Evolutionary conservation across 35 echinoderm and acorn worm species (phyloP).

Genomic region (Ptychodera flava): DNA sequence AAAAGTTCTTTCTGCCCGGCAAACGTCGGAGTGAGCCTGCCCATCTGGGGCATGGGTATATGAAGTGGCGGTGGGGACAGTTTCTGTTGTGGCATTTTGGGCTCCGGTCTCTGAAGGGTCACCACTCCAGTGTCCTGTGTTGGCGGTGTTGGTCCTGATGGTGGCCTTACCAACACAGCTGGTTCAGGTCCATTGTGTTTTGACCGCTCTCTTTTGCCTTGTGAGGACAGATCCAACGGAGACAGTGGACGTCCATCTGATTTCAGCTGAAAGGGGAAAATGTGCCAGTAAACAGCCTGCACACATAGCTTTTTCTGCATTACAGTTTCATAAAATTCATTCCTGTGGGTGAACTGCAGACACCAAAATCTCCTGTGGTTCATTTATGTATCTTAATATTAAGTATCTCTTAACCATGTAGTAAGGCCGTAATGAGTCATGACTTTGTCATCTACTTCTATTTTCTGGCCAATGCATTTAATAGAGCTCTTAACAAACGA

Average conservation of each 20-base stretch:
- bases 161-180: background rate
- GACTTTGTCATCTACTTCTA: no score
- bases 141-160: background rate
- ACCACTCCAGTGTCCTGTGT: background rate
- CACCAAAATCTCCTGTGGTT: no score
- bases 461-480: no score
- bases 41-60: background rate
- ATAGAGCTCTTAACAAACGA: no score
- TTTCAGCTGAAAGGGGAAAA: background rate
- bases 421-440: no score
- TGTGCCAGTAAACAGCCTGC: no score
- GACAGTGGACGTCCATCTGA: background rate
- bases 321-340: no score
- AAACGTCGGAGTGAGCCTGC: background rate
- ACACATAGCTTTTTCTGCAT: no score
- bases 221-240: background rate
- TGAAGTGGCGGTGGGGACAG: background rate
- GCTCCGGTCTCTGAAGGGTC: background rate
- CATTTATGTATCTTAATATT: no score
- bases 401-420: no score
- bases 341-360: no score
- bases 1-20: background rate
- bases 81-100: background rate
- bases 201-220: background rate
- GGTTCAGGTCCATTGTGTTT: background rate